Evolutionary conservation across 1,140 invertebrate species (phyloP).

Genomic region (Drosophila truncata): DNA sequence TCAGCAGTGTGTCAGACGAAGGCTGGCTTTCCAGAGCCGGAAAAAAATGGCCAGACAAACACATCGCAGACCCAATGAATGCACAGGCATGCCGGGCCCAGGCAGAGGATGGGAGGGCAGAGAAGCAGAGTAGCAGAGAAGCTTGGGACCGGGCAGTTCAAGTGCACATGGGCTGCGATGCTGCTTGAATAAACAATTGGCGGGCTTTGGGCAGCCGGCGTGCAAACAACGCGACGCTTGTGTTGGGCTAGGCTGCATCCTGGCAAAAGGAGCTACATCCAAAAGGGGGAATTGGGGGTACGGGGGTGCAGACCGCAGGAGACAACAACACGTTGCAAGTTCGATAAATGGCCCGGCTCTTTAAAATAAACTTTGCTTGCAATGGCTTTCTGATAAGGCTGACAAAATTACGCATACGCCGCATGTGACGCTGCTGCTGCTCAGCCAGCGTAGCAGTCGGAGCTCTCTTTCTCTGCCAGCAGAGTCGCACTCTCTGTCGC

Average conservation of each 20-base stretch:
- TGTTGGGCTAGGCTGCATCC: slow-evolving; percentile 13
- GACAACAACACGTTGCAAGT: slow-evolving; percentile 50
- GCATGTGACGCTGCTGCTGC: slow-evolving; percentile 39
- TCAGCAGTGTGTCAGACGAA: slow-evolving; percentile 9
- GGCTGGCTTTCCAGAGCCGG: slow-evolving; percentile 13
- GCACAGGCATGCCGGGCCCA: slow-evolving; percentile 41
- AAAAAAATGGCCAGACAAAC: slow-evolving; percentile 55
- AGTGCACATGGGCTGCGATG: slow-evolving; percentile 47
- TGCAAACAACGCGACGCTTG: slow-evolving; percentile 56
- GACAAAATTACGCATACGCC: slow-evolving; percentile 74
- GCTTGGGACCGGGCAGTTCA: slow-evolving; percentile 2
- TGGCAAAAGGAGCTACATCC: not conserved
- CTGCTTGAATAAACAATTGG: slow-evolving; percentile 80
- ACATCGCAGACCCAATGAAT: slow-evolving; percentile 64
- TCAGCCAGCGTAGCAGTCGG: slow-evolving; percentile 22
- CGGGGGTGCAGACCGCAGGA: slow-evolving; percentile 17
- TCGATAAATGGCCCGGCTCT: slow-evolving; percentile 57
- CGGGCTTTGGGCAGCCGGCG: slow-evolving; percentile 56
- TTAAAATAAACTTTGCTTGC: slow-evolving; percentile 71
- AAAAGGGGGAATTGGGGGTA: not conserved
- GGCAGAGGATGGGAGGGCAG: not conserved
- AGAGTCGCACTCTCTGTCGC: not conserved
- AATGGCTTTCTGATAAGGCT: slow-evolving; percentile 68
- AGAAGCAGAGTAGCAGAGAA: not conserved
- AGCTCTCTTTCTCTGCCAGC: slow-evolving; percentile 7